Evolutionary conservation across 2,888 invertebrate genomes (phyloP).

Genomic region (Helicoverpa assulta): DNA sequence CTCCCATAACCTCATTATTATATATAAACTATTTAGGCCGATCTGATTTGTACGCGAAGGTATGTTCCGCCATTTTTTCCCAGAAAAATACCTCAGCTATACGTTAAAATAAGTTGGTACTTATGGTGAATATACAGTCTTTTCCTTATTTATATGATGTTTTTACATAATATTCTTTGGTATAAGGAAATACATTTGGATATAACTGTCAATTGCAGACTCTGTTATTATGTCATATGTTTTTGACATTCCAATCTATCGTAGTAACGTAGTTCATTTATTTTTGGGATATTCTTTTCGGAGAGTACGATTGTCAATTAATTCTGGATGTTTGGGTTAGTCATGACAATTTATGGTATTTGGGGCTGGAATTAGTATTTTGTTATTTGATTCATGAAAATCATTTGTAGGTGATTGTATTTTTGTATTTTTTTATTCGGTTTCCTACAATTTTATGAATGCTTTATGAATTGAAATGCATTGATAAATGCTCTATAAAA

Average conservation of each 20-base stretch:
- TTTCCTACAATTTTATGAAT: too few species aligned
- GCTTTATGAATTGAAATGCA: too few species aligned
- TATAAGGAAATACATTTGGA: not conserved
- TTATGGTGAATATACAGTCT: slow-evolving; percentile 12
- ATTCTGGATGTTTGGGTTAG: too few species aligned
- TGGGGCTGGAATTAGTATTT: too few species aligned
- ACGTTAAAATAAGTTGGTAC: slow-evolving; percentile 24
- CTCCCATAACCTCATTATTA: slow-evolving; percentile 52
- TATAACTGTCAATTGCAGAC: slow-evolving; percentile 15
- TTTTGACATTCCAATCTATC: slow-evolving; percentile 15
- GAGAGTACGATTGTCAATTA: too few species aligned
- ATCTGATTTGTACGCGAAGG: slow-evolving; percentile 53
- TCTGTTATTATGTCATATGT: slow-evolving; percentile 7
- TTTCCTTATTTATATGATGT: slow-evolving; percentile 16
- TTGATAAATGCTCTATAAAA: too few species aligned
- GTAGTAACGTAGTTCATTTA: not conserved
- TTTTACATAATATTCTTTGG: slow-evolving; percentile 5
- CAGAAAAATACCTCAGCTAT: slow-evolving; percentile 13
- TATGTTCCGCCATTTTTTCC: slow-evolving; percentile 23
- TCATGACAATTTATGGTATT: too few species aligned
- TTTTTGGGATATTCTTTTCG: not conserved
- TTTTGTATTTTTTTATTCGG: too few species aligned
- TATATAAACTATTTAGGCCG: slow-evolving; percentile 60
- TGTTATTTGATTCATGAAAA: too few species aligned
- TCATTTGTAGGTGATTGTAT: too few species aligned